Evolutionary conservation across 1,140 invertebrate species (phyloP).

Genomic region (Adoxophyes honmai): DNA sequence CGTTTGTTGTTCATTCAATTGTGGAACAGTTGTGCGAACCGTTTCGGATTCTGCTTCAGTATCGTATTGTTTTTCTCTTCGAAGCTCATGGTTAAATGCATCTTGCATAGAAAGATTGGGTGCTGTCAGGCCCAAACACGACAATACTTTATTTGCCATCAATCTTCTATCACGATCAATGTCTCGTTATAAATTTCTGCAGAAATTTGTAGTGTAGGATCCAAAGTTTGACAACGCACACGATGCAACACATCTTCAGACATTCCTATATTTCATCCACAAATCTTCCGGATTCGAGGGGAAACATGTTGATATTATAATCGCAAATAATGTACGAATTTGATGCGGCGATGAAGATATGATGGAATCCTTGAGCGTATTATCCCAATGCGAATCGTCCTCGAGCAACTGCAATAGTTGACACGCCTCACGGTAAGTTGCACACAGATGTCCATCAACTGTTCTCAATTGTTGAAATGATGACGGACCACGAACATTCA

Average conservation of each 20-base stretch:
- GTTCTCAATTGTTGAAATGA: conserved; percentile 69
- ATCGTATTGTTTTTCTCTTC: conserved; percentile 52
- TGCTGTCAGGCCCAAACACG: conserved; percentile 41
- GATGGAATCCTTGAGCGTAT: conserved; percentile 43
- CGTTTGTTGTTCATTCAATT: conserved; percentile 53
- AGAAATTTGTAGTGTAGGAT: conserved; percentile 25
- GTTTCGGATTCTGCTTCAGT: conserved; percentile 29
- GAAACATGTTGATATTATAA: conserved; percentile 36
- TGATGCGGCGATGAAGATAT: conserved; percentile 33
- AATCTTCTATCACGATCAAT: conserved; percentile 59
- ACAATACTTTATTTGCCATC: conserved; percentile 47
- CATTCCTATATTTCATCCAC: conserved; percentile 31
- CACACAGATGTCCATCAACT: conserved; percentile 53
- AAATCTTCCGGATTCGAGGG: conserved; percentile 27
- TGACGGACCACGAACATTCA: conserved; percentile 68
- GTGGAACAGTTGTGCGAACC: conserved; percentile 45
- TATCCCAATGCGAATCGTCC: conserved; percentile 47
- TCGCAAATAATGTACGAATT: conserved; percentile 46
- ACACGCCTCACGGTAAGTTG: conserved; percentile 52
- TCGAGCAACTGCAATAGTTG: conserved; percentile 34
- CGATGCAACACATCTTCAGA: conserved; percentile 42
- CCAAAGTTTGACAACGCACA: conserved; percentile 30
- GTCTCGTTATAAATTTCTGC: conserved; percentile 55
- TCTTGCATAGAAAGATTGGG: conserved; percentile 47
- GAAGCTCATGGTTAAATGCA: conserved; percentile 45